phyloP scores from a whole-genome alignment of 1,140 invertebrate species.

The Rhagoletis zephyria region DNA sequence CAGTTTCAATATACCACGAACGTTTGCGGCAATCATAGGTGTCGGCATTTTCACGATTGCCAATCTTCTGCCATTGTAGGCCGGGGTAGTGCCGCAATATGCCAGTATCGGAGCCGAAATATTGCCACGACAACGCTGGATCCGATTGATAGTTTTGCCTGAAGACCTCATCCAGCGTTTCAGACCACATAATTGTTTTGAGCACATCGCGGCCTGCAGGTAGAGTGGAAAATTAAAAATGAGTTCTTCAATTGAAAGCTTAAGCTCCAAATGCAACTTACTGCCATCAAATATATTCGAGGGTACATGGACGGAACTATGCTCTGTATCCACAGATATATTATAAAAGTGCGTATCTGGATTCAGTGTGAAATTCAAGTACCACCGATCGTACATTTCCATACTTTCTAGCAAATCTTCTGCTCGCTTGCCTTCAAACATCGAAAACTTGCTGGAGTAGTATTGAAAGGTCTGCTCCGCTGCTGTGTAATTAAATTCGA shows the following conservation, averaged over 20 bases:
- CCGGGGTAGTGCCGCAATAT: constrained; percentile 92
- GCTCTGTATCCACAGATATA: constrained; percentile 85
- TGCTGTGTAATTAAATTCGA: constrained; percentile 74
- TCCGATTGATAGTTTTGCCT: constrained; percentile 88
- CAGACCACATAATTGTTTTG: constrained; percentile 89
- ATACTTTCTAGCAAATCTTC: constrained; percentile 58
- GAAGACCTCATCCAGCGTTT: constrained; percentile 87
- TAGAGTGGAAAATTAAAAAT: neutral
- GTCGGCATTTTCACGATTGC: constrained; percentile 75
- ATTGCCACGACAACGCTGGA: constrained; percentile 94
- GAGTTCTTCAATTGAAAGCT: neutral
- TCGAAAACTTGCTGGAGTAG: constrained; percentile 82
- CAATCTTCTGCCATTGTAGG: constrained; percentile 75
- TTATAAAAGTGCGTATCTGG: constrained; percentile 88
- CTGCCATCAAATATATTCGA: constrained; percentile 92
- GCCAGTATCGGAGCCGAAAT: constrained; percentile 94
- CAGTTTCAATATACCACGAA: constrained; percentile 96
- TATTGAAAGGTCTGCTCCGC: constrained; percentile 75
- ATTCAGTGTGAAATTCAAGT: constrained; percentile 77
- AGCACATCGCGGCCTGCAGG: constrained; percentile 76
- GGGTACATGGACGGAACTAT: constrained; percentile 93
- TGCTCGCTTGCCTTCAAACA: constrained; percentile 63
- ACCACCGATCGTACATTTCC: constrained; percentile 60
- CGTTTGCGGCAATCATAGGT: constrained; percentile 89
- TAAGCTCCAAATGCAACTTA: constrained; percentile 70